Base-by-base conservation (phyloP, 2,888 invertebrate genomes). In the Aspidapion aeneum region DNA sequence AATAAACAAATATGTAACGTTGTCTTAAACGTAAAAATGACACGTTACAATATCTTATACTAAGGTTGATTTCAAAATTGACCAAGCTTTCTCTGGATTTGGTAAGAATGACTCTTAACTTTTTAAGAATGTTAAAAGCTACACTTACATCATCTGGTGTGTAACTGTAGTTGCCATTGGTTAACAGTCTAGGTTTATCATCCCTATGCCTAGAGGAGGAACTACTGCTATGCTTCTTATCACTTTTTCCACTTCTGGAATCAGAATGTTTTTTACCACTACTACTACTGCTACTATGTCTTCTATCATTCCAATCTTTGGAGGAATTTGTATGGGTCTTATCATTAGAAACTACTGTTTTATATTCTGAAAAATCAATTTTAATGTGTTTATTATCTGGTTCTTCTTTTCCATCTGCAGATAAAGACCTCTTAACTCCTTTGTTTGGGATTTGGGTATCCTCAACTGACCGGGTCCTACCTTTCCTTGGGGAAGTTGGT, bases 61-160 rank as follows among this genome's bases (percentile, higher is more conserved):
- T n/a, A n/a, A n/a, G n/a, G n/a, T n/a, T n/a, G n/a, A n/a, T n/a
- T n/a, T n/a, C n/a, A n/a, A n/a, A n/a, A n/a, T n/a, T n/a, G n/a
- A n/a, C n/a, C n/a, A n/a, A n/a, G n/a, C n/a, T n/a, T n/a, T n/a
- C n/a, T n/a, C n/a, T n/a, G n/a, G n/a, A n/a, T n/a, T n/a, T n/a
- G n/a, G n/a, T n/a, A n/a, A n/a, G n/a, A n/a, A n/a, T n/a, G n/a
- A n/a, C n/a, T n/a, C n/a, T n/a, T n/a, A n/a, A n/a, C n/a, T n/a
- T n/a, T n/a, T n/a, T n/a, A n/a, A n/a, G n/a, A n/a, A n/a, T n/a
- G n/a, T n/a, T n/a, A n/a, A n/a, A n/a, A n/a, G n/a, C n/a, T n/a
- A n/a, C n/a, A 74, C 79, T 76, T 72, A 79, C 78, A 73, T 80
- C 77, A 63, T 74, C 71, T 21, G 78, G 80, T 35, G 78, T 74